Conservation (phyloP, 2,888 invertebrate species). For the Pachydiplax longipennis region DNA sequence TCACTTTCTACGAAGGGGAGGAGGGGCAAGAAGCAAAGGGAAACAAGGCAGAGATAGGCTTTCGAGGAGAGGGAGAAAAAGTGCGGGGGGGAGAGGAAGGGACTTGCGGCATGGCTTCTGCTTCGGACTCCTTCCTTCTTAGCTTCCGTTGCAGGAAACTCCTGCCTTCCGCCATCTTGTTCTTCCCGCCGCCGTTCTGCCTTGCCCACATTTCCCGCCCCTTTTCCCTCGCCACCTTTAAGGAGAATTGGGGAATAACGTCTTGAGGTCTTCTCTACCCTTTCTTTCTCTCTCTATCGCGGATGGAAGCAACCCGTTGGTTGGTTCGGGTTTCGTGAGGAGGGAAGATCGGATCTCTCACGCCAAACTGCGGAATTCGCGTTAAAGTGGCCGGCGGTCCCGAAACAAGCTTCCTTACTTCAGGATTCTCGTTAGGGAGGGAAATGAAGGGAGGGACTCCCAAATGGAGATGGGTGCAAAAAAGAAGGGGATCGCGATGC, state of each 20-base stretch:
- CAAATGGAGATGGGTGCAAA: not conserved
- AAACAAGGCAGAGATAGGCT: not conserved
- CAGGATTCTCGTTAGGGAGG: slow-evolving; percentile 33
- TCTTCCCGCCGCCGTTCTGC: not conserved
- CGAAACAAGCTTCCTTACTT: slow-evolving; percentile 30
- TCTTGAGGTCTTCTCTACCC: not conserved
- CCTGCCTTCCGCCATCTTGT: slow-evolving; percentile 43
- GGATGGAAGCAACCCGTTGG: not conserved
- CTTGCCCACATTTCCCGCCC: not conserved
- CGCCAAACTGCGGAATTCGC: slow-evolving; percentile 44
- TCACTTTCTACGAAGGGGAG: slow-evolving; percentile 12
- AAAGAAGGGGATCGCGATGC: not conserved
- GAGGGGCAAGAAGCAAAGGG: not conserved
- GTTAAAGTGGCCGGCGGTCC: slow-evolving; percentile 34
- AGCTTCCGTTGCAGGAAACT: slow-evolving; percentile 43
- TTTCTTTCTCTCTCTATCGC: not conserved
- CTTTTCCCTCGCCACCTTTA: not conserved
- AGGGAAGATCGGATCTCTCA: not conserved
- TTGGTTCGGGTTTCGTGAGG: not conserved
- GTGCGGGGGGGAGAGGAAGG: not conserved
- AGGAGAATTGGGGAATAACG: not conserved
- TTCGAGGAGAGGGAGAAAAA: not conserved
- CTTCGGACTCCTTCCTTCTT: slow-evolving; percentile 38
- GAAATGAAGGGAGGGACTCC: not conserved
- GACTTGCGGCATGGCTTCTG: not conserved